Conservation (phyloP, 1,140 invertebrate genomes). For the Pogonognathellus flavescens region DNA sequence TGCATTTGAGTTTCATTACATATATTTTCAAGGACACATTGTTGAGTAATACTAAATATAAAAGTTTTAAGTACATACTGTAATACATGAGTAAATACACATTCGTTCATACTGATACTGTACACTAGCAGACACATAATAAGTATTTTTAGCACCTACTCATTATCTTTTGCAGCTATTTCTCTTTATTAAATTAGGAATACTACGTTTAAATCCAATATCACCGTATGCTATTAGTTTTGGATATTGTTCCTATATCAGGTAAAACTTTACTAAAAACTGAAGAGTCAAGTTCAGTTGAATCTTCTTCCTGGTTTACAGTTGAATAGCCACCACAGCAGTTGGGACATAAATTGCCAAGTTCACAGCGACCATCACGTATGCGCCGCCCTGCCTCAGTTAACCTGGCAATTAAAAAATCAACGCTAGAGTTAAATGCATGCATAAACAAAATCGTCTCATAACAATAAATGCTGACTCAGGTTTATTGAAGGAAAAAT, state of each 20-base stretch:
- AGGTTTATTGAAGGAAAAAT: neutral
- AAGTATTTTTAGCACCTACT: no score
- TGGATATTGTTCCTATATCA: neutral
- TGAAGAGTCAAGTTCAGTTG: no score
- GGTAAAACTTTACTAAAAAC: neutral
- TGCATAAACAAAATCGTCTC: neutral
- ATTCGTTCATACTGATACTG: no score
- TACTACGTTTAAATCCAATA: neutral
- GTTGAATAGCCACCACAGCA: neutral
- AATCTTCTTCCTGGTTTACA: neutral
- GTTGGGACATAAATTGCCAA: neutral
- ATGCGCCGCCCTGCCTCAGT: constrained; percentile 5
- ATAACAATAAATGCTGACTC: neutral
- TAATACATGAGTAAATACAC: no score
- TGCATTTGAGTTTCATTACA: no score
- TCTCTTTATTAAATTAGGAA: no score
- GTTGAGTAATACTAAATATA: no score
- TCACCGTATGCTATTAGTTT: neutral
- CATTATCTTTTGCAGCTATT: no score
- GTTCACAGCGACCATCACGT: neutral
- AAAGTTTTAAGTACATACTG: no score
- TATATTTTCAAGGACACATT: no score
- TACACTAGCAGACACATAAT: no score
- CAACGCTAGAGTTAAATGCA: neutral
- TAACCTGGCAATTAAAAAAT: constrained; percentile 6